Base-by-base conservation (phyloP, 2,797 vertebrate genomes). In the Xyrichtys novacula region DNA sequence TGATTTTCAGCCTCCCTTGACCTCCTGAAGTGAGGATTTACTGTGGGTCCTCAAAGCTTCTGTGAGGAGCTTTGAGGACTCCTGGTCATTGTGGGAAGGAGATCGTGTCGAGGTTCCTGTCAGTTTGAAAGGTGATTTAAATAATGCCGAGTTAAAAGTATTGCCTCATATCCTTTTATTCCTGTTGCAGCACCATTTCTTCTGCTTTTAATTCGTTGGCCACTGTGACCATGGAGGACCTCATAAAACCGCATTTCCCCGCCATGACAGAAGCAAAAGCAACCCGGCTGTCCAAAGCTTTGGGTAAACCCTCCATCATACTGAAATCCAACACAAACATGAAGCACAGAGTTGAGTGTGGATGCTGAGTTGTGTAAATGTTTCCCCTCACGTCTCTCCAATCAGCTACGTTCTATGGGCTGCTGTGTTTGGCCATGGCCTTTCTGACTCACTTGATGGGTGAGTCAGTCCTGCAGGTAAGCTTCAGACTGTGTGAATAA, bases 121-220 rank as follows among this genome's bases (percentile, higher is more conserved):
- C n/a, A n/a, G n/a, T n/a, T n/a, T n/a, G n/a, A n/a, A n/a, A n/a
- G n/a, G n/a, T n/a, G n/a, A n/a, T n/a, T n/a, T n/a, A n/a, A n/a
- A n/a, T n/a, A n/a, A n/a, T n/a, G n/a, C n/a, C n/a, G n/a, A n/a
- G n/a, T n/a, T n/a, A n/a, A n/a, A n/a, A n/a, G n/a, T n/a, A 34
- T 32, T 4, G 31, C 3, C 31, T 31, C 7, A 31, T n/a, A n/a
- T n/a, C n/a, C n/a, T n/a, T n/a, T n/a, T n/a, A 31, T 31, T 31
- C 14, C 11, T 34, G 7, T 14, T 57, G 15, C 86, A 97, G 96
- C 88, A 96, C 95, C 67, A 95, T 97, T 84, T 97, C 96, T 0
- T 97, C 96, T 1, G 95, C 96, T 25, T 96, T 97, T 56, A 97
- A 96, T 84, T 97, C 96, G 2, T 38, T 97, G 90, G 96, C 96